These are phyloP conservation scores for Pammene fasciana DNA, from an alignment of 2,888 invertebrate genomes.

Conservation along the genomic window DNA sequence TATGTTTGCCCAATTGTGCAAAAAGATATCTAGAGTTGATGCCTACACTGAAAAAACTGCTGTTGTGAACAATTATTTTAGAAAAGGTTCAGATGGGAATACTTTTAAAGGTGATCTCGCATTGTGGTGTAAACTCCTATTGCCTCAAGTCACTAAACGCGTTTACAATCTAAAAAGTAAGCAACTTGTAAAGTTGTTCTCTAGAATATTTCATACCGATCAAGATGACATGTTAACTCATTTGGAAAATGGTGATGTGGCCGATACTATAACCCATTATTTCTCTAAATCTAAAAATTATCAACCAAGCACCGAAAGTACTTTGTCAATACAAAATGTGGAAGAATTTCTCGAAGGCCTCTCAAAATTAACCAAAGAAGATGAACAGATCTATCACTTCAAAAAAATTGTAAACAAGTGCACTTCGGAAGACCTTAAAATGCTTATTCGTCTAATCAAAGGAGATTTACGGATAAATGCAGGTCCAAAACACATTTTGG, in stretches of 20 bases:
- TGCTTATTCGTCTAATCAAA: constrained; percentile 93
- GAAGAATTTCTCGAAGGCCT: constrained; percentile 90
- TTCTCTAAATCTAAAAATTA: constrained; percentile 86
- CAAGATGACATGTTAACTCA: constrained; percentile 92
- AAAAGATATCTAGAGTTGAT: constrained; percentile 88
- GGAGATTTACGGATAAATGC: constrained; percentile 96
- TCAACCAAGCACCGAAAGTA: constrained; percentile 86
- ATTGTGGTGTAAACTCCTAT: constrained; percentile 91
- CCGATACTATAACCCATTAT: constrained; percentile 91
- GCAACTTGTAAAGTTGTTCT: constrained; percentile 94
- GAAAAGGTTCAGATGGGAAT: constrained; percentile 82
- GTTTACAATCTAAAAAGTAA: constrained; percentile 97
- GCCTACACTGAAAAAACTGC: constrained; percentile 93
- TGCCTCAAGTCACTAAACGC: constrained; percentile 92
- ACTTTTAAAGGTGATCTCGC: constrained; percentile 90
- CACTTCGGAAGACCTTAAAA: constrained; percentile 92
- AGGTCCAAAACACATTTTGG: constrained; percentile 95
- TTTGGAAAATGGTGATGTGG: constrained; percentile 95
- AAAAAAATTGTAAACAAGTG: constrained; percentile 88
- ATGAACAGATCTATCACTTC: constrained; percentile 92
- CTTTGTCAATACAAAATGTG: constrained; percentile 88
- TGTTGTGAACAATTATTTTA: constrained; percentile 86
- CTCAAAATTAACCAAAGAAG: constrained; percentile 91
- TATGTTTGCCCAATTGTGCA: constrained; percentile 90
- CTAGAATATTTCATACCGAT: constrained; percentile 88